Conservation (phyloP, 2,888 invertebrate species). For the Malachius bipustulatus region DNA sequence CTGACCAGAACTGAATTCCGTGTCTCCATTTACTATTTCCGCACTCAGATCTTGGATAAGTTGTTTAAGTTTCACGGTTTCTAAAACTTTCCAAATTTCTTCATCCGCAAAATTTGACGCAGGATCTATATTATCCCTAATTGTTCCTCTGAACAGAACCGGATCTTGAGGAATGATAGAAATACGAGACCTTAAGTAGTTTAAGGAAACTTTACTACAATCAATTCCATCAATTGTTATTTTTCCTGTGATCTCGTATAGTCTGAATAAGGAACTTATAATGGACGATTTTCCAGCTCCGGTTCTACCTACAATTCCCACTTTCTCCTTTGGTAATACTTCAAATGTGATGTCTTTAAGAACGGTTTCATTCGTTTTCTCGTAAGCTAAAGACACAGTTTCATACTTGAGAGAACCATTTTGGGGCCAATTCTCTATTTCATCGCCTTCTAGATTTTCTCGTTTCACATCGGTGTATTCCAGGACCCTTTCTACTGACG, state of each 20-base stretch:
- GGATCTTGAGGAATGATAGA: conserved; percentile 83
- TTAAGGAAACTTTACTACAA: conserved; percentile 55
- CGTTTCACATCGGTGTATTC: conserved; percentile 64
- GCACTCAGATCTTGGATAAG: conserved; percentile 44
- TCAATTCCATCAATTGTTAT: conserved; percentile 71
- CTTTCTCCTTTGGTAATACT: conserved; percentile 55
- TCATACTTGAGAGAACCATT: conserved; percentile 55
- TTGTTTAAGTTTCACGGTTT: conserved; percentile 69
- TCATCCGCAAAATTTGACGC: conserved; percentile 68
- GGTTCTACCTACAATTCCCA: conserved; percentile 72
- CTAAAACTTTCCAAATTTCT: conserved; percentile 71
- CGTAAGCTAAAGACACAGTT: conserved; percentile 58
- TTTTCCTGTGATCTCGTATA: conserved; percentile 64
- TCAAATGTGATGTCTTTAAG: conserved; percentile 56
- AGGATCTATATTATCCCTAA: conserved; percentile 82
- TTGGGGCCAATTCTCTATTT: conserved; percentile 50
- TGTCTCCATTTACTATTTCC: conserved; percentile 19
- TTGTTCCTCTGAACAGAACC: conserved; percentile 71
- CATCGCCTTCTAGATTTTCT: conserved; percentile 34
- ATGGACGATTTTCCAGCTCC: conserved; percentile 74
- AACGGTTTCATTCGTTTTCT: conserved; percentile 56
- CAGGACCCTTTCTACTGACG: conserved; percentile 76
- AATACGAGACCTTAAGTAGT: conserved; percentile 61
- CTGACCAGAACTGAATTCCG: conserved; percentile 40
- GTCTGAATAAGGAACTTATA: conserved; percentile 65